Percentiles rank a stretch among this genome's conserved stretches.
Conservation (phyloP, 2,113 vertebrate species). For the human region DNA sequence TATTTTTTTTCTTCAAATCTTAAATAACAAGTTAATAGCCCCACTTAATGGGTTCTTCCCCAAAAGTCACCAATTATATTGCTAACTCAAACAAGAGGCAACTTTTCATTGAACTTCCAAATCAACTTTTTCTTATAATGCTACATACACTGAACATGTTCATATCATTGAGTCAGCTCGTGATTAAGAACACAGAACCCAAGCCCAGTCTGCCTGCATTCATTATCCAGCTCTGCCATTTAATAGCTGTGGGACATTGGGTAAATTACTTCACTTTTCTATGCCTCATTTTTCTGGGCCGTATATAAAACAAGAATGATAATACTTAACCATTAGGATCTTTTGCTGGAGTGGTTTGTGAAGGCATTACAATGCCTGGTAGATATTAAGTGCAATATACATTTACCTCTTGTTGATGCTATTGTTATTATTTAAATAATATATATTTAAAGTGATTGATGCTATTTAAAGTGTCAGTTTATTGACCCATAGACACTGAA, state of each 20-base stretch:
- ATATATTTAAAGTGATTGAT: too few species aligned
- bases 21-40: not conserved
- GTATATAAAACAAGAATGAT: not conserved
- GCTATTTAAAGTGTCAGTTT: not conserved
- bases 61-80: not conserved
- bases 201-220: not conserved
- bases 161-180: not conserved
- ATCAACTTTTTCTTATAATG: not conserved
- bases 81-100: not conserved
- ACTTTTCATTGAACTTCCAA: not conserved
- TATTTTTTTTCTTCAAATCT: conserved; percentile 24
- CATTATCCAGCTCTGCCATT: not conserved
- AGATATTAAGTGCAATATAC: not conserved
- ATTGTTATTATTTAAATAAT: not conserved
- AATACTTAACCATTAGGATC: not conserved
- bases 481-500: not conserved
- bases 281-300: not conserved
- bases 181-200: not conserved
- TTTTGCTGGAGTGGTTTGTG: not conserved
- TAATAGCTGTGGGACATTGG: not conserved
- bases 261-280: not conserved
- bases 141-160: not conserved
- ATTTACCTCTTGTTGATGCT: not conserved
- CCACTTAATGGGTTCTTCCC: not conserved
- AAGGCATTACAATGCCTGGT: not conserved